Conservation (phyloP, 2,888 invertebrate genomes). For the Acrobasis suavella region DNA sequence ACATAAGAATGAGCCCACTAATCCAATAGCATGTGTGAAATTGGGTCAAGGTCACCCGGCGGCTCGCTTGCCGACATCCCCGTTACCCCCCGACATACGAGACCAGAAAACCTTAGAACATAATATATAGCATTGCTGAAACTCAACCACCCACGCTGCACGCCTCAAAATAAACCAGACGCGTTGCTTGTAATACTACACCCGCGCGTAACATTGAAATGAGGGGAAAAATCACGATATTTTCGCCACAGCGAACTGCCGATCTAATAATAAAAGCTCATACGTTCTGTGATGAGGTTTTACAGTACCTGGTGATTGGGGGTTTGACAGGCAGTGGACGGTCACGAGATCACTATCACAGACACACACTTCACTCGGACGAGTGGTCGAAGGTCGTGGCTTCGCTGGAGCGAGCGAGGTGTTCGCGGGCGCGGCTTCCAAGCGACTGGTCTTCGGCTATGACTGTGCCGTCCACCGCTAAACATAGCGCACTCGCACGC, state of each 20-base stretch:
- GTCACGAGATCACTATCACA: conserved; percentile 71
- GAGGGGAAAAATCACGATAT: conserved; percentile 50
- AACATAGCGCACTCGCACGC: conserved; percentile 59
- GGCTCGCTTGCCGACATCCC: conserved; percentile 38
- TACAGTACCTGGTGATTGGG: conserved; percentile 40
- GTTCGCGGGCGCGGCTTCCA: conserved; percentile 76
- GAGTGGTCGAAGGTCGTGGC: conserved; percentile 75
- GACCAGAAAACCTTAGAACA: conserved; percentile 38
- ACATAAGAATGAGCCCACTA: conserved; percentile 28
- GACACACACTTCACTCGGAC: conserved; percentile 78
- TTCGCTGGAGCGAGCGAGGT: conserved; percentile 73
- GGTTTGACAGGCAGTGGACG: conserved; percentile 36
- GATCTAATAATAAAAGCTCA: conserved; percentile 43
- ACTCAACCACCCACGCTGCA: conserved; percentile 60
- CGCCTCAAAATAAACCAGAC: conserved; percentile 73
- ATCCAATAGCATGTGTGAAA: conserved; percentile 37
- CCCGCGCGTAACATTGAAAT: conserved; percentile 62
- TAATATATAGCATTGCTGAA: conserved; percentile 51
- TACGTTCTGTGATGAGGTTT: conserved; percentile 10
- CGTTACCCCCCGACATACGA: conserved; percentile 37
- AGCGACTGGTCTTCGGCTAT: conserved; percentile 68
- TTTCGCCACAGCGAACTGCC: conserved; percentile 44
- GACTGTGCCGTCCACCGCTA: conserved; percentile 57
- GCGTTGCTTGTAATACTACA: conserved; percentile 72
- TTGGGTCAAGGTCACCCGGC: conserved; percentile 73